Percentiles rank a stretch among this genome's conserved stretches.
Evolutionary conservation across 1,140 invertebrate species (phyloP).

Genomic region (Lamellibrachia luymesi): DNA sequence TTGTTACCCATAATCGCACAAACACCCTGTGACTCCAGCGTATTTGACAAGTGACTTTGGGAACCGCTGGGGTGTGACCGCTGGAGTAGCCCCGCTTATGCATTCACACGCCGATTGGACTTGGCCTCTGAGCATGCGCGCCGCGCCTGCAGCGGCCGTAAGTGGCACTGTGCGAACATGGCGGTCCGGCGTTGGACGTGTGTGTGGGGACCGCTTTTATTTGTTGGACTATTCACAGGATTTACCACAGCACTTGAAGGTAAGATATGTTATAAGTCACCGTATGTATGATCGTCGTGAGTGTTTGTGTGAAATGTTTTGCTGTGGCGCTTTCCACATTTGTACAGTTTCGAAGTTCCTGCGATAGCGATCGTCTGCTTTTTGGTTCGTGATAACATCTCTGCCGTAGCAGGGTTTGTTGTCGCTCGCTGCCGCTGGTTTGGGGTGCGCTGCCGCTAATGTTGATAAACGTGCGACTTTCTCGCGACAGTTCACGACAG

Average conservation of each 20-base stretch:
- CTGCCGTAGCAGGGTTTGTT: neutral
- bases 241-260: neutral
- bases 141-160: neutral
- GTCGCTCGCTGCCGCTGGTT: neutral
- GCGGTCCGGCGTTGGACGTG: neutral
- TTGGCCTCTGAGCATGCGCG: neutral
- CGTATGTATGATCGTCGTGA: neutral
- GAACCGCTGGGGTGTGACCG: slow-evolving; percentile 2
- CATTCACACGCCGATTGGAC: neutral
- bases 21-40: neutral
- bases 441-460: neutral
- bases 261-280: neutral
- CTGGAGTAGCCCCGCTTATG: neutral
- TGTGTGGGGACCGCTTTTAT: neutral
- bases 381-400: neutral
- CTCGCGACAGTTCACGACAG: neutral
- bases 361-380: neutral
- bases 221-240: neutral
- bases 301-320: neutral
- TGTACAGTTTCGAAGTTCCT: neutral
- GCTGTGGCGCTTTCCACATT: neutral
- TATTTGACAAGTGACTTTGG: neutral
- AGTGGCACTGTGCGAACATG: neutral
- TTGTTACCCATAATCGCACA: neutral
- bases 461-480: neutral